Percentiles rank a stretch among this genome's conserved stretches.
Conservation (phyloP, 2,113 vertebrate genomes). For the Gymnobelideus leadbeateri region DNA sequence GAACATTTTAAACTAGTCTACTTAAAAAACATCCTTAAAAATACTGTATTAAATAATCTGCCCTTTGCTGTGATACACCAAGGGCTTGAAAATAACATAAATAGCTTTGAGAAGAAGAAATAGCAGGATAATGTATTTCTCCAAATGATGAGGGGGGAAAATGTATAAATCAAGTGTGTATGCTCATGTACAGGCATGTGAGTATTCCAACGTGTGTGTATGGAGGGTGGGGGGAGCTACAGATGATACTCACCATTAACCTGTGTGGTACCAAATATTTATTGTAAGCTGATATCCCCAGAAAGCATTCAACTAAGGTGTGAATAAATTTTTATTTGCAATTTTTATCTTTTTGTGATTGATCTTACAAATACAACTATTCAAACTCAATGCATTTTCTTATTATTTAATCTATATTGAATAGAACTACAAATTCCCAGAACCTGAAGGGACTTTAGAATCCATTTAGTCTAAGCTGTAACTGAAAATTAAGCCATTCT, state of each 20-base stretch:
- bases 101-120: slow-evolving; percentile 39
- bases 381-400: not conserved
- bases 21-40: slow-evolving; percentile 61
- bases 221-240: not conserved
- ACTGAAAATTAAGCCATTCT: not conserved
- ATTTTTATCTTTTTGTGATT: not conserved
- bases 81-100: slow-evolving; percentile 45
- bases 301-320: not conserved
- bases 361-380: not conserved
- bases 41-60: slow-evolving; percentile 56
- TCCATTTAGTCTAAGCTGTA: not conserved
- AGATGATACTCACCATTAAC: not conserved
- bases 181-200: not conserved
- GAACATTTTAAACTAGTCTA: slow-evolving; percentile 61
- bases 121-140: not conserved
- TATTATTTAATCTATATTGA: not conserved
- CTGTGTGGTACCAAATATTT: not conserved
- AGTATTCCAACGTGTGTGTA: not conserved
- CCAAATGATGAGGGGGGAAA: not conserved
- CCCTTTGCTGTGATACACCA: slow-evolving; percentile 33
- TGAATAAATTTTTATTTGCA: not conserved
- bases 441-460: not conserved
- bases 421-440: not conserved
- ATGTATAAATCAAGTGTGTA: not conserved
- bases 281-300: not conserved